phyloP scores from a whole-genome alignment of 2,888 invertebrate species.

The Creontiades dilutus region DNA sequence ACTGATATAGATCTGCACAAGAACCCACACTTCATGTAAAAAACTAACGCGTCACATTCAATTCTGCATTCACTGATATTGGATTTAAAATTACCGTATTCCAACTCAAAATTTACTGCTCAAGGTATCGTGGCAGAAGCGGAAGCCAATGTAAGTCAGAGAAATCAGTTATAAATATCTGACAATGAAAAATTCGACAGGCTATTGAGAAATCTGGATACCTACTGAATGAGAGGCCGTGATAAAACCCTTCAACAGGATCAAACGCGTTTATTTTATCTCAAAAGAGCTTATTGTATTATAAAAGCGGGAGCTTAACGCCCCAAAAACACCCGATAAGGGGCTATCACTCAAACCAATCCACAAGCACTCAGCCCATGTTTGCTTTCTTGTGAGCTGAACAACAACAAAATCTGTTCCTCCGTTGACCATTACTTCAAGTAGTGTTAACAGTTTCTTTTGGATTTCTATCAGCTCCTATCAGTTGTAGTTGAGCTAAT shows the following conservation, averaged over 20 bases:
- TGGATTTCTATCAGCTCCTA: too few species aligned
- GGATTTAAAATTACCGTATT: too few species aligned
- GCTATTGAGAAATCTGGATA: neutral
- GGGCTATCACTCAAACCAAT: neutral
- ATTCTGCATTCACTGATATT: too few species aligned
- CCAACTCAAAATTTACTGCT: too few species aligned
- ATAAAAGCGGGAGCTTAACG: slow-evolving; percentile 7
- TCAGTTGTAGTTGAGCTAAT: too few species aligned
- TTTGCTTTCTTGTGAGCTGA: neutral
- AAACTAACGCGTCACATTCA: too few species aligned
- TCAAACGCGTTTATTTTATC: slow-evolving; percentile 19
- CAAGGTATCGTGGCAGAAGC: too few species aligned
- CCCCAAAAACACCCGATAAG: neutral
- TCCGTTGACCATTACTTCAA: neutral
- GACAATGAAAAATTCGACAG: neutral
- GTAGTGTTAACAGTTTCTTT: neutral
- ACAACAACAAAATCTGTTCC: neutral
- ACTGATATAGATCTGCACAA: too few species aligned
- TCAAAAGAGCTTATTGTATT: slow-evolving; percentile 20
- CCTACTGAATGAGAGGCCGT: neutral
- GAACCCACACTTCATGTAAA: too few species aligned
- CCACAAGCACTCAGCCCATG: neutral
- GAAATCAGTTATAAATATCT: neutral
- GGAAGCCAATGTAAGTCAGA: too few species aligned
- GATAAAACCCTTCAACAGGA: slow-evolving; percentile 22